Conservation (phyloP, 2,888 invertebrate species). For the Campopleginae sp. region DNA sequence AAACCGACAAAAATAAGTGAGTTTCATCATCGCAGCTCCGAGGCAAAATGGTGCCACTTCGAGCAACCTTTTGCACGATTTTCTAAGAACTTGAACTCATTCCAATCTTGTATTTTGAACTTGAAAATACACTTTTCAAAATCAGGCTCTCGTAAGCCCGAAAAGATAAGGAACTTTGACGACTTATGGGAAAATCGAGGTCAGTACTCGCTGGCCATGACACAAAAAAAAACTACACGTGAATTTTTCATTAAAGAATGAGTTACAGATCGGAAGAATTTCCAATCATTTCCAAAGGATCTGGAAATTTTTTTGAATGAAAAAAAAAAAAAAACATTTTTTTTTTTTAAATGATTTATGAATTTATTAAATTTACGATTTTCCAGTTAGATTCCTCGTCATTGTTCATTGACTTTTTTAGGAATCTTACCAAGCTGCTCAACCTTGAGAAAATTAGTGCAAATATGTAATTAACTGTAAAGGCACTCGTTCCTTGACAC, state of each 20-base stretch:
- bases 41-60: constrained; percentile 53
- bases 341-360: neutral
- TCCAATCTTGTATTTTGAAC: neutral
- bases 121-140: neutral
- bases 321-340: neutral
- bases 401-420: neutral
- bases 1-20: constrained; percentile 65
- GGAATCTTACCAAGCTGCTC: neutral
- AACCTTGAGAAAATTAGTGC: neutral
- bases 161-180: neutral
- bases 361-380: neutral
- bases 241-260: neutral
- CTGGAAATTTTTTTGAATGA: neutral
- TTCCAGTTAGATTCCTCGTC: neutral
- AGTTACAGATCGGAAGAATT: neutral
- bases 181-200: neutral
- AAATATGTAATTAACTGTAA: constrained; percentile 5
- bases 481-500: constrained; percentile 21
- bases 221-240: neutral
- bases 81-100: neutral
- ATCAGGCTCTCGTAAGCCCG: neutral
- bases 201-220: neutral
- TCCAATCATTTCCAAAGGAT: neutral
- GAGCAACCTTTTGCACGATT: constrained; percentile 28
- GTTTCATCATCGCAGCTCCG: constrained; percentile 66